phyloP scores from a whole-genome alignment of 2,888 invertebrate genomes.

The Leptopilina syphax region DNA sequence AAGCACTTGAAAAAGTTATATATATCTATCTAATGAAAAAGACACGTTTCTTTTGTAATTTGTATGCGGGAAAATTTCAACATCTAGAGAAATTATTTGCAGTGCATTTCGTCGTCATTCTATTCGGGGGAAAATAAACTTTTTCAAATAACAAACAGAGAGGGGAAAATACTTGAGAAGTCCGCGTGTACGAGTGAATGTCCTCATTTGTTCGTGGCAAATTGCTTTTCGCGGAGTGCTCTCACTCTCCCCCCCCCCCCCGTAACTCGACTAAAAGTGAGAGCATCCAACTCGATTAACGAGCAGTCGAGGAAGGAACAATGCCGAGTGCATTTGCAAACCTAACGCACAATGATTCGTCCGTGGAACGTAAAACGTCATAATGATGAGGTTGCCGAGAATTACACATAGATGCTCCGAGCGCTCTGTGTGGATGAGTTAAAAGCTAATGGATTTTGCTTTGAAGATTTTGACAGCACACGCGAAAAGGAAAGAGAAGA shows the following conservation, averaged over 20 bases:
- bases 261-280: slow-evolving; percentile 22
- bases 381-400: slow-evolving; percentile 20
- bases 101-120: no score
- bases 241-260: not conserved
- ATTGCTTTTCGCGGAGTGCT: slow-evolving; percentile 29
- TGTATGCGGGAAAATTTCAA: no score
- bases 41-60: no score
- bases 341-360: slow-evolving; percentile 31
- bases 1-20: no score
- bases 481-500: not conserved
- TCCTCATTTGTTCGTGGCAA: slow-evolving; percentile 29
- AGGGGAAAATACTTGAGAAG: not conserved
- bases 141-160: slow-evolving; percentile 24
- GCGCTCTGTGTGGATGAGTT: not conserved
- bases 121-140: slow-evolving; percentile 11
- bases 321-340: slow-evolving; percentile 28
- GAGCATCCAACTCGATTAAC: slow-evolving; percentile 33
- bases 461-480: not conserved
- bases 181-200: slow-evolving; percentile 18
- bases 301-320: slow-evolving; percentile 35
- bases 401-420: slow-evolving; percentile 1
- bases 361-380: slow-evolving; percentile 24
- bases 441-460: slow-evolving; percentile 19
- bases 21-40: not conserved
- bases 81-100: no score